A percentile compares a stretch with the other conserved stretches of the same genome.
Evolutionary conservation across 2,797 vertebrate species (phyloP).

Genomic region (Natrix natrix): DNA sequence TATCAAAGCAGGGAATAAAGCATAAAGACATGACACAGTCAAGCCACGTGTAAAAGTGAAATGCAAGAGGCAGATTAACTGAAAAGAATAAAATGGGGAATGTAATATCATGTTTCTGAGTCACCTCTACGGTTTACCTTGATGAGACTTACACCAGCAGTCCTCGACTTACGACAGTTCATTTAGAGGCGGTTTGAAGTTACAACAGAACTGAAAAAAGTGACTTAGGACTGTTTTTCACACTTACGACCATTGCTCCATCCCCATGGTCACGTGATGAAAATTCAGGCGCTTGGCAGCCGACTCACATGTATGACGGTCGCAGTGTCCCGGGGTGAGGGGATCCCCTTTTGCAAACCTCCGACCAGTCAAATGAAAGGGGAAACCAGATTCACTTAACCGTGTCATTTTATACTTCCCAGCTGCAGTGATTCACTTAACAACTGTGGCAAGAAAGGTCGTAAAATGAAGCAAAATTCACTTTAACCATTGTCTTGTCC

Average conservation of each 20-base stretch:
- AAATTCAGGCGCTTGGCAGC: too few relatives aligned
- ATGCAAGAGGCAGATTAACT: not conserved
- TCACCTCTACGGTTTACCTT: too few relatives aligned
- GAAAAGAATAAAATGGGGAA: not conserved
- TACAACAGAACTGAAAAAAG: too few relatives aligned
- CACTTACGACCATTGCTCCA: too few relatives aligned
- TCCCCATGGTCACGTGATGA: too few relatives aligned
- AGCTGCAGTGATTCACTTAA: not conserved
- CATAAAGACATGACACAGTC: not conserved
- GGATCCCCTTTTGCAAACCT: not conserved
- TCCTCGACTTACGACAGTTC: too few relatives aligned
- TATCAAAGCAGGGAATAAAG: not conserved
- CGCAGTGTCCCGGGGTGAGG: fast-evolving
- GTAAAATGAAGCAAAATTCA: not conserved
- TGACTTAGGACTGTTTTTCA: too few relatives aligned
- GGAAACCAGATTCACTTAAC: not conserved
- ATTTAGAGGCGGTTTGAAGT: too few relatives aligned
- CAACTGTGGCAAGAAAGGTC: not conserved
- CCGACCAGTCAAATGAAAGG: not conserved
- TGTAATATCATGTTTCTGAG: too few relatives aligned
- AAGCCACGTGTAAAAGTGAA: not conserved
- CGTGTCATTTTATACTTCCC: not conserved
- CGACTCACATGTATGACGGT: too few relatives aligned
- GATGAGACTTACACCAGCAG: too few relatives aligned
- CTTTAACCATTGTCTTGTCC: not conserved